Percentiles rank a stretch among this genome's conserved stretches.
Conservation (phyloP, 2,113 vertebrate species). For the Hemibagrus wyckioides region DNA sequence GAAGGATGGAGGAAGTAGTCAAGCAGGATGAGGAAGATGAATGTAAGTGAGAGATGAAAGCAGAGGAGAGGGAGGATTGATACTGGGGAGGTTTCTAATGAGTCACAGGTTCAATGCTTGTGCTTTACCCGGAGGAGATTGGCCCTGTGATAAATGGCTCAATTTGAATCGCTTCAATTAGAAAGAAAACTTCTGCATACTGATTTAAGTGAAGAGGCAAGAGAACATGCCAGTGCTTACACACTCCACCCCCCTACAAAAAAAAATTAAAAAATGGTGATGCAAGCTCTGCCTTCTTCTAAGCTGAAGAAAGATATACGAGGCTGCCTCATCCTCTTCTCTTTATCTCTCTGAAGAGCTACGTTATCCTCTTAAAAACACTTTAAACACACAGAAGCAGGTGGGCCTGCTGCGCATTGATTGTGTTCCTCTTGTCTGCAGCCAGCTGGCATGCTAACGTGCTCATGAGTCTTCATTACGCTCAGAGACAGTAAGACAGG, state of each 20-base stretch:
- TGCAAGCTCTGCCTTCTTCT: neutral
- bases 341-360: conserved; percentile 3
- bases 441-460: conserved; percentile 47
- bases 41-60: conserved; percentile 41
- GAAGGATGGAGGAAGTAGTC: conserved; percentile 21
- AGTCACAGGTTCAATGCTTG: conserved; percentile 48
- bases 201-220: conserved; percentile 22
- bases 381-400: conserved; percentile 30
- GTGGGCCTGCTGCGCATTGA: conserved; percentile 46
- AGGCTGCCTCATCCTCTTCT: conserved; percentile 5
- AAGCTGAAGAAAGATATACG: neutral
- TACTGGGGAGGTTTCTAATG: conserved; percentile 46
- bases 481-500: conserved; percentile 43
- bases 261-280: neutral
- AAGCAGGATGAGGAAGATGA: conserved; percentile 37
- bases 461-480: conserved; percentile 44
- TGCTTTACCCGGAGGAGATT: conserved; percentile 41
- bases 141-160: conserved; percentile 52
- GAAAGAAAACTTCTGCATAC: conserved; percentile 38
- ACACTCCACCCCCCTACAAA: neutral
- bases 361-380: conserved; percentile 21
- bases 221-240: neutral
- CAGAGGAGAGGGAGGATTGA: conserved; percentile 34
- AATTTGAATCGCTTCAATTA: conserved; percentile 52
- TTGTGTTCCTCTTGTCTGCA: conserved; percentile 28